Evolutionary conservation across 2,888 invertebrate genomes (phyloP), one percentile per base, ranked within the genome.

Genomic region (Scotopteryx bipunctaria): DNA sequence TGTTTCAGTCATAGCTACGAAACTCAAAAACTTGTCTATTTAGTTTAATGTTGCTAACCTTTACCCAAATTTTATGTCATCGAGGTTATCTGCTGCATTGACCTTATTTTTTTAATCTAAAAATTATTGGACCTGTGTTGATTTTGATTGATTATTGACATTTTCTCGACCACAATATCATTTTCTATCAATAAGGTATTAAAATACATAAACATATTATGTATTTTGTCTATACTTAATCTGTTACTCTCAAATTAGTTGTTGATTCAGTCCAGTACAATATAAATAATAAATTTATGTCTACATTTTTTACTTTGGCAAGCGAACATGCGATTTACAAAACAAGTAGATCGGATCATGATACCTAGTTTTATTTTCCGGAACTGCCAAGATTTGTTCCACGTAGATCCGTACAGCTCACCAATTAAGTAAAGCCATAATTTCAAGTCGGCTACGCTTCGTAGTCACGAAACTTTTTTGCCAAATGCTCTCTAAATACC

Each of bases 381-480:
- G 83, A 83, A 84, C 79, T 83, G 55, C 67, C 61, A 61, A 61
- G 76, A 83, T 85, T 83, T 70, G 80, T 80, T 84, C 70, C 78
- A 78, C 74, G 71, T 77, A 73, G 76, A 75, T 76, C 64, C 67
- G 67, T 66, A 72, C 69, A 76, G 72, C 78, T 73, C 54, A 40
- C 37, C 76, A 81, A 83, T 84, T 80, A 79, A 73, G 49, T 63
- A 55, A 44, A 73, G 69, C 67, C 77, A 81, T 84, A 66, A 78
- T 76, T 69, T 76, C 66, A 63, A 48, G 23, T 71, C 59, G 55
- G 83, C 70, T 72, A 80, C 72, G 85, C 80, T 82, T 75, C 74
- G 73, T 64, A 78, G 78, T 79, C 81, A 78, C 78, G 80, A 63
- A 73, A 76, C 69, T 61, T 62, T 65, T 61, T 57, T 56, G 57